phyloP scores from a whole-genome alignment of 2,797 vertebrate species.

The Oryzias dopingdopingensis region DNA sequence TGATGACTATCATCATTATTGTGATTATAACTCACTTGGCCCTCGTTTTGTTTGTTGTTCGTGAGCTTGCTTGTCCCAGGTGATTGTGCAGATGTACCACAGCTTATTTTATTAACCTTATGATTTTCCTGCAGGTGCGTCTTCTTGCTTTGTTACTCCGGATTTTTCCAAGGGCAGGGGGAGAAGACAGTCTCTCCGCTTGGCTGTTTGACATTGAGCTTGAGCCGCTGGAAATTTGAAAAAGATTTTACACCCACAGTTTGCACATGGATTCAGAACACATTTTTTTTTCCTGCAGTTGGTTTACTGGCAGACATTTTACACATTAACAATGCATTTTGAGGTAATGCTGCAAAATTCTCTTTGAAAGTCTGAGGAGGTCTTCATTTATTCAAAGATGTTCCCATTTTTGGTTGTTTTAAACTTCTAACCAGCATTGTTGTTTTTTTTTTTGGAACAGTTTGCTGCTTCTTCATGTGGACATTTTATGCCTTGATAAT shows the following conservation, averaged over 20 bases:
- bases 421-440: constrained; percentile 32
- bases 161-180: constrained; percentile 1
- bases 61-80: constrained; percentile 8
- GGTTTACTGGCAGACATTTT: constrained; percentile 30
- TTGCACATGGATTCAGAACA: constrained; percentile 28
- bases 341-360: constrained; percentile 47
- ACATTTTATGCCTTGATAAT: constrained; percentile 6
- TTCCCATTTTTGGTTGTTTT: constrained; percentile 33
- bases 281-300: constrained; percentile 15
- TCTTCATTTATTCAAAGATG: constrained; percentile 55
- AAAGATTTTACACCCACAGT: constrained; percentile 36
- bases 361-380: constrained; percentile 50
- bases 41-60: constrained; percentile 44
- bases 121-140: constrained; percentile 18
- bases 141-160: constrained; percentile 35
- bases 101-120: constrained; percentile 2
- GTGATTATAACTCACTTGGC: constrained; percentile 60
- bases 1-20: constrained; percentile 62
- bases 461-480: neutral
- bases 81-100: constrained; percentile 29
- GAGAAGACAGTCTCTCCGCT: constrained; percentile 20
- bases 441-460: constrained; percentile 7
- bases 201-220: constrained; percentile 55
- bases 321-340: constrained; percentile 43
- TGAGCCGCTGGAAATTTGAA: constrained; percentile 37